phyloP scores from a whole-genome alignment of 2,113 vertebrate genomes.

The Neotoma lepida region DNA sequence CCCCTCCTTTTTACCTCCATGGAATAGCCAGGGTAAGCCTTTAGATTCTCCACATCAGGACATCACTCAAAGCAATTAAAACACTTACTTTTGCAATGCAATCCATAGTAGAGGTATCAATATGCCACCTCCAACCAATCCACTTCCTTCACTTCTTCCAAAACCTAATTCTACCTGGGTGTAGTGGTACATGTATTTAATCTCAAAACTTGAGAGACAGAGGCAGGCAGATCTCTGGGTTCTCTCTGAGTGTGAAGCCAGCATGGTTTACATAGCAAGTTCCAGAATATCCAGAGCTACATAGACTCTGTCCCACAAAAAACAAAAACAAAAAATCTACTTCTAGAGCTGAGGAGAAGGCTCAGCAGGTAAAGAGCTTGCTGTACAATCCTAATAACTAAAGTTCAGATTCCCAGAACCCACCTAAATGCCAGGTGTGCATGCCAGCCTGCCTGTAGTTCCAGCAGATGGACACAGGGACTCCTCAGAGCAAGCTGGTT shows the following conservation, averaged over 20 bases:
- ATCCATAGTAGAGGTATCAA: neutral
- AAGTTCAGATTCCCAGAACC: neutral
- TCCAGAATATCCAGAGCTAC: neutral
- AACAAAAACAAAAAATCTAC: neutral
- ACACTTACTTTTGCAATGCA: neutral
- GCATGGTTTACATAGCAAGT: neutral
- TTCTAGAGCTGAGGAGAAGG: neutral
- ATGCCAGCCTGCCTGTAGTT: neutral
- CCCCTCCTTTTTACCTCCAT: neutral
- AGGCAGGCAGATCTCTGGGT: neutral
- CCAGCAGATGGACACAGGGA: neutral
- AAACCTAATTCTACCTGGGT: neutral
- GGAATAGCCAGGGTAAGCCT: neutral
- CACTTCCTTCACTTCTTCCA: slow-evolving; percentile 11
- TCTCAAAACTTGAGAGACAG: neutral
- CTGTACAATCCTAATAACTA: neutral
- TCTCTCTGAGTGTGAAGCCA: neutral
- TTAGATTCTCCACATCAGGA: neutral
- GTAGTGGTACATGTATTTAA: neutral
- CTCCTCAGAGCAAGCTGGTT: neutral
- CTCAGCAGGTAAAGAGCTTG: neutral
- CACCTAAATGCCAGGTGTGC: neutral
- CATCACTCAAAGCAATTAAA: neutral
- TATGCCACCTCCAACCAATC: neutral
- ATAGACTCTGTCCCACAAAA: neutral